Evolutionary conservation across 1,140 invertebrate species (phyloP), one percentile per base, ranked within the genome.

Genomic region (Tenebrio molitor): DNA sequence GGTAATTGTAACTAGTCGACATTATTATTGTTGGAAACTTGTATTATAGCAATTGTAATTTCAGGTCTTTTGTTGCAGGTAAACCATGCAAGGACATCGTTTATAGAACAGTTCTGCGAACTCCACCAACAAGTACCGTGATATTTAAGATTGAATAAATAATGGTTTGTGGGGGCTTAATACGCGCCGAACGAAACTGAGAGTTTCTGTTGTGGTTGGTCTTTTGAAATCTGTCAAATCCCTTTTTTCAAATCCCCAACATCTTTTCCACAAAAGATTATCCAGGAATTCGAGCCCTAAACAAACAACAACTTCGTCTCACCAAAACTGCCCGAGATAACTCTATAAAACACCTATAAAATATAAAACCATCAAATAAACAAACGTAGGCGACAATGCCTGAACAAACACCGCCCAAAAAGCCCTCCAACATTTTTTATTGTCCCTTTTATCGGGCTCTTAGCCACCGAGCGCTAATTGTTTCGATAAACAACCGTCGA

Each of bases 301-400:
- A 58, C 50, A 58, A 58, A 58, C 50, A 58, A 5, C 50, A 58
- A 58, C 19, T 58, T 29, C 50, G 12, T 58, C 50, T 25, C 23
- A 58, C 50, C 50, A 29, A 58, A 58, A 58, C 21, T 15, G 50
- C 23, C 50, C 21, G 50, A 58, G 50, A 58, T 58, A 58, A 58
- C 50, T 58, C 21, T 58, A 58, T 58, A 58, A 58, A 58, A 58
- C 50, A 58, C 50, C 50, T 58, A 58, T 58, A 58, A 58, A 58
- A 14, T 58, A 58, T 58, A 58, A 58, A 29, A 58, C 50, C 50
- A 58, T 29, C 21, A 58, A 58, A 58, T 58, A 58, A 58, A 58
- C 50, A 58, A 58, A 58, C 50, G 50, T 15, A 29, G 23, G 50
- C 23, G 50, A 58, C 50, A 58, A 58, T 58, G 10, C 21, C 12